Evolutionary conservation across 2,888 invertebrate species (phyloP).

Genomic region (Spatulosminthurus flaviceps): DNA sequence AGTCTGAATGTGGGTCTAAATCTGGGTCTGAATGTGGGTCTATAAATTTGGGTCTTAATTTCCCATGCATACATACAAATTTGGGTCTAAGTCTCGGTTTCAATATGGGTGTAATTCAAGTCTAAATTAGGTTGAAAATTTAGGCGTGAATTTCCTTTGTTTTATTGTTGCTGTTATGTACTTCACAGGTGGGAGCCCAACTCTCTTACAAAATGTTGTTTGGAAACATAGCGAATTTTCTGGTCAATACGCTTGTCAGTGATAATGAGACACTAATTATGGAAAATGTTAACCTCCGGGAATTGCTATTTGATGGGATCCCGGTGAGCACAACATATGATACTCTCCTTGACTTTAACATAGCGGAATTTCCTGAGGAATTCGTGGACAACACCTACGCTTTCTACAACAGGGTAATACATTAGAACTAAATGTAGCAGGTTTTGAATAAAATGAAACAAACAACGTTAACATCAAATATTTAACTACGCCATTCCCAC

Average conservation of each 20-base stretch:
- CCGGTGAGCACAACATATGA: background rate
- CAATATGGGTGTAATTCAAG: too few species aligned
- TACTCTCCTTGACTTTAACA: background rate
- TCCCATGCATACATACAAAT: too few species aligned
- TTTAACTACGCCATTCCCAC: too few species aligned
- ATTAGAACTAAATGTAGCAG: background rate
- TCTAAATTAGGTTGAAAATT: too few species aligned
- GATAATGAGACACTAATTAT: background rate
- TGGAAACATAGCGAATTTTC: background rate
- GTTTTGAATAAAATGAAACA: background rate
- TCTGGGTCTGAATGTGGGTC: too few species aligned
- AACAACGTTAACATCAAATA: too few species aligned
- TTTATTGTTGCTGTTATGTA: too few species aligned
- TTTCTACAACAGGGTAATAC: slow-evolving; percentile 1
- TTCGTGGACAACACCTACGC: background rate
- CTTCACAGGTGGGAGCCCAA: too few species aligned
- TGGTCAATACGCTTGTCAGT: background rate
- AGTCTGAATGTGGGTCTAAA: too few species aligned
- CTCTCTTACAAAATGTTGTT: background rate
- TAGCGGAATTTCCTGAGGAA: background rate
- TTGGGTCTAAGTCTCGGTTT: too few species aligned
- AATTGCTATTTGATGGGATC: background rate
- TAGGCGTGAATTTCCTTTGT: too few species aligned
- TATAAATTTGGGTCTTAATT: too few species aligned
- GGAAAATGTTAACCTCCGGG: background rate